Percentiles rank a stretch among this genome's conserved stretches.
phyloP scores from a whole-genome alignment of 2,888 invertebrate genomes.

The Cataglyphis albicans region DNA sequence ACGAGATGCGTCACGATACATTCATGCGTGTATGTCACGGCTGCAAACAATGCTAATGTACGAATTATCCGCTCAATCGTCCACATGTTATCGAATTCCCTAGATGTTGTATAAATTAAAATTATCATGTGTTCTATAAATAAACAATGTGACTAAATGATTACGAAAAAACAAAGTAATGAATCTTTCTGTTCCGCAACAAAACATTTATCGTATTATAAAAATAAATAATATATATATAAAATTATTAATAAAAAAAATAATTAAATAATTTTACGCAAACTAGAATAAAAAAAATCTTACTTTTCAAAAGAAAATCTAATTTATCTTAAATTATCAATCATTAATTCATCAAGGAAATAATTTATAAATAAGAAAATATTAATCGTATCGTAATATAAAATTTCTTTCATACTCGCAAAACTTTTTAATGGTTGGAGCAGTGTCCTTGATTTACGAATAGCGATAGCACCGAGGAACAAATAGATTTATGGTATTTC shows the following conservation, averaged over 20 bases:
- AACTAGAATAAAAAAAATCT: not conserved
- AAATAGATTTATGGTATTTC: slow-evolving; percentile 56
- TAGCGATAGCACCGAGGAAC: slow-evolving; percentile 13
- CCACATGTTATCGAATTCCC: not conserved
- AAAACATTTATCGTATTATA: not conserved
- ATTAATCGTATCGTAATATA: not conserved
- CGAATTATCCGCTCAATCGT: not conserved
- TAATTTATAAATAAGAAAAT: not conserved
- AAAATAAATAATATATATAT: not conserved
- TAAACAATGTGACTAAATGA: not conserved
- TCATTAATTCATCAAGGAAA: not conserved
- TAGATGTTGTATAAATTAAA: not conserved
- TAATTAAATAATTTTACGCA: not conserved
- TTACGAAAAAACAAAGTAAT: not conserved
- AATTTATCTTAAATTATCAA: not conserved
- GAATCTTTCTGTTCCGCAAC: not conserved
- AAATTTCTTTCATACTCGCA: not conserved
- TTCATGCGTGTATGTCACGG: not conserved
- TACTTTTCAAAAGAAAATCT: not conserved
- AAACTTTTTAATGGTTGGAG: slow-evolving; percentile 5
- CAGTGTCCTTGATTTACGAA: not conserved
- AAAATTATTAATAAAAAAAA: not conserved
- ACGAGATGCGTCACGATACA: not conserved
- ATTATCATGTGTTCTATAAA: slow-evolving; percentile 1
- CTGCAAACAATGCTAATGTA: not conserved